Evolutionary conservation across 2,113 vertebrate genomes (phyloP), one percentile per base, ranked within the genome.

Genomic region (Shinisaurus crocodilurus): DNA sequence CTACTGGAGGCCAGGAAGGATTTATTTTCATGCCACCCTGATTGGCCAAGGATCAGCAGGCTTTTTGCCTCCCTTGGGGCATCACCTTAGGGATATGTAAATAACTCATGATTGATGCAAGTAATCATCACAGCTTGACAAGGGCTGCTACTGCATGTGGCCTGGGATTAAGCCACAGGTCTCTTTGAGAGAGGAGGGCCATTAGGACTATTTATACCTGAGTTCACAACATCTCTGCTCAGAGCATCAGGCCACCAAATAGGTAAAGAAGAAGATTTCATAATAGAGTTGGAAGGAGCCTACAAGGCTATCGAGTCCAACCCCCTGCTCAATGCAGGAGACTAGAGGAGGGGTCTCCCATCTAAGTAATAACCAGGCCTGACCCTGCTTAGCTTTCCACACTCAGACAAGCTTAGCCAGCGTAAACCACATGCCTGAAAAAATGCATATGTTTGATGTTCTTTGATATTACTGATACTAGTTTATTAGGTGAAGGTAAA

Each of bases 401-500:
- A n/a, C n/a, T n/a, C n/a, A n/a, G n/a, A n/a, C n/a, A n/a, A n/a
- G n/a, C n/a, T n/a, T n/a, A n/a, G n/a, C n/a, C n/a, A n/a, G n/a
- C n/a, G n/a, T 54, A 54, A 54, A 54, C 54, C 7, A 54, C 54
- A 6, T 54, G 54, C n/a, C n/a, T n/a, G 32, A 80, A 69, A 86
- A 10, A 75, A 43, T 86, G 48, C 70, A 40, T 74, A 83, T 83
- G 48, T 25, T 57, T 75, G 85, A 60, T 60, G 23, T 18, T 77
- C 86, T 48, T 70, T 32, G 34, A 12, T 16, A 43, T 85, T 48
- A 34, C 27, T 9, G 29, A 40, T 32, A 67, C 12, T 45, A 23
- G n/a, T 27, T 67, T 70, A 29, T 88, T 80, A 84, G 32, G 29
- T 84, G 20, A 76, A 76, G 82, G 60, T 76, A 74, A n/a, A 89